A percentile compares a stretch with the other conserved stretches of the same genome.
These are phyloP conservation scores for Festucalex cinctus DNA, from an alignment of 2,113 vertebrate species.

Conservation along the genomic window DNA sequence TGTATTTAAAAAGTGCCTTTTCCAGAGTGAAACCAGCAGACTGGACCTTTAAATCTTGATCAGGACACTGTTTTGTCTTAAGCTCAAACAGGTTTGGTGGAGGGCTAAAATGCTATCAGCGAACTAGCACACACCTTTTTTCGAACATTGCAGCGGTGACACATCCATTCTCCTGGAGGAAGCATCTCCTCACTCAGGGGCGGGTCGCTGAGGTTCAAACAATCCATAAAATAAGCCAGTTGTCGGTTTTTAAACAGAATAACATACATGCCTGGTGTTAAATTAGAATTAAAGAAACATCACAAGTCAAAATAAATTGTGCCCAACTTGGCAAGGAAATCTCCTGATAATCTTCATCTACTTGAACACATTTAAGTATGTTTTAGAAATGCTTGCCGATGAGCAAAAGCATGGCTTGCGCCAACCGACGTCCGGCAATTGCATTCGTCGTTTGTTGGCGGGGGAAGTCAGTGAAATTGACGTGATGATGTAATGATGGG, in stretches of 20 bases:
- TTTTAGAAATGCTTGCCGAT: too few species aligned
- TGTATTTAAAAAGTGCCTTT: too few species aligned
- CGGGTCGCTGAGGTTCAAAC: slow-evolving; percentile 80
- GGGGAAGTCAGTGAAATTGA: too few species aligned
- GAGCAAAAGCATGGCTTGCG: too few species aligned
- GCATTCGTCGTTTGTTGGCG: too few species aligned
- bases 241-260: neutral
- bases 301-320: neutral
- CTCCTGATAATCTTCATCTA: too few species aligned
- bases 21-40: too few species aligned
- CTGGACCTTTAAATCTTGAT: neutral
- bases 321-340: too few species aligned
- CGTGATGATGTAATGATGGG: too few species aligned
- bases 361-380: too few species aligned
- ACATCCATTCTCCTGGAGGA: slow-evolving; percentile 99
- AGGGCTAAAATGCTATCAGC: neutral
- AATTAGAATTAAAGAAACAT: neutral
- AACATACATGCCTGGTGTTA: neutral
- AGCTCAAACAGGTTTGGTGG: neutral
- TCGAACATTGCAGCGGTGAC: slow-evolving; percentile 93
- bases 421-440: too few species aligned
- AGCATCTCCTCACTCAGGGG: slow-evolving; percentile 98
- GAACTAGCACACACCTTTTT: slow-evolving; percentile 80
- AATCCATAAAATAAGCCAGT: neutral
- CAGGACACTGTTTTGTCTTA: neutral